phyloP scores from a whole-genome alignment of 2,113 vertebrate species.

The Willisornis vidua region DNA sequence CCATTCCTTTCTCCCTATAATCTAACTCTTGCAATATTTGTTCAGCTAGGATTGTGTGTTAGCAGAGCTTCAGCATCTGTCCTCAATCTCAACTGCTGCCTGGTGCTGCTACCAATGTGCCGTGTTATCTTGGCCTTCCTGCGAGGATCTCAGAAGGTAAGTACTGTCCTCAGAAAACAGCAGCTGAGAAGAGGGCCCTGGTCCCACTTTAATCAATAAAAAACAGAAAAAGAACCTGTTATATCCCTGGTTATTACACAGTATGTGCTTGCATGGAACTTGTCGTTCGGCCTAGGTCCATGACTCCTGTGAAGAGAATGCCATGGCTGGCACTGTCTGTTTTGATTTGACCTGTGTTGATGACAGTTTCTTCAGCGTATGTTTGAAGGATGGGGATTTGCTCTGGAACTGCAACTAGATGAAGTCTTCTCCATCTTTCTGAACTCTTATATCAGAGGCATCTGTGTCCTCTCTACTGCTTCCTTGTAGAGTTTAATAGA shows the following conservation, averaged over 20 bases:
- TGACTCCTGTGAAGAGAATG: not conserved
- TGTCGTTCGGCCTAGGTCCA: not conserved
- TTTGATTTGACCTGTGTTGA: not conserved
- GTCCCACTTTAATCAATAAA: not conserved
- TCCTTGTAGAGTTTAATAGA: not conserved
- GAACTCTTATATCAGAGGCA: not conserved
- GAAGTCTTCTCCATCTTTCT: not conserved
- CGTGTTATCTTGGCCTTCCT: slow-evolving; percentile 86
- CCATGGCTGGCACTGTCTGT: not conserved
- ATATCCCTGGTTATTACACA: not conserved
- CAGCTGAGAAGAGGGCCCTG: not conserved
- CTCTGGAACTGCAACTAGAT: not conserved
- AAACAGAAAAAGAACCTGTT: not conserved
- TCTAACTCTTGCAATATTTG: slow-evolving; percentile 75
- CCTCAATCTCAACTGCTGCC: slow-evolving; percentile 95
- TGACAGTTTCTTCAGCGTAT: not conserved
- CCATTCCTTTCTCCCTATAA: not conserved
- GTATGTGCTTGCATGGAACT: not conserved
- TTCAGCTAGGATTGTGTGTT: slow-evolving; percentile 94
- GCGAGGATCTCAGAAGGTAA: slow-evolving; percentile 86
- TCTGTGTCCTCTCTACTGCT: not conserved
- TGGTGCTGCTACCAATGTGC: slow-evolving; percentile 92
- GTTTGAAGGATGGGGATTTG: not conserved
- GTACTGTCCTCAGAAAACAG: not conserved
- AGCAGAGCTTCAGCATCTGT: slow-evolving; percentile 95